Evolutionary conservation across 2,888 invertebrate genomes (phyloP).

Genomic region (Euproctis similis): DNA sequence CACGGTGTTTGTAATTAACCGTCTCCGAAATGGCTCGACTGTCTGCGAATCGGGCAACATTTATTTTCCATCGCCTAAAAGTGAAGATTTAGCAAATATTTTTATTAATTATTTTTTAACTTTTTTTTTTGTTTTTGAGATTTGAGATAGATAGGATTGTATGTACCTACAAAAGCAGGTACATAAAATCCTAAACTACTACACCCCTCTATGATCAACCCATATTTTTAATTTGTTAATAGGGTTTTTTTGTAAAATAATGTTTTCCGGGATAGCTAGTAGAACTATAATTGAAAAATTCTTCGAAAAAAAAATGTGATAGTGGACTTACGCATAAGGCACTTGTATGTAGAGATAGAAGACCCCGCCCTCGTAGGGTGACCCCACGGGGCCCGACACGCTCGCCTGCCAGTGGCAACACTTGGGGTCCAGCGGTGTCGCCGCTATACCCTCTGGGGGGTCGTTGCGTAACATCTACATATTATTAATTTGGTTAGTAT

Average conservation of each 20-base stretch:
- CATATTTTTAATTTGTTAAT: too few species aligned
- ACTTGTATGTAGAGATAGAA: slow-evolving; percentile 94
- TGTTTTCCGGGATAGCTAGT: neutral
- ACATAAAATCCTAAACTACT: neutral
- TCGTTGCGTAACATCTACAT: slow-evolving; percentile 79
- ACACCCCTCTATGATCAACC: too few species aligned
- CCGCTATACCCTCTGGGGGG: slow-evolving; percentile 90
- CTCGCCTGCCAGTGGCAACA: slow-evolving; percentile 96
- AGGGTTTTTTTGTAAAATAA: neutral
- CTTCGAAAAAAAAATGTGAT: slow-evolving; percentile 1
- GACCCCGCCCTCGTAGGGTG: slow-evolving; percentile 95
- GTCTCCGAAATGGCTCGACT: too few species aligned
- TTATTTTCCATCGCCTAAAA: too few species aligned
- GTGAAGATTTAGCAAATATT: too few species aligned
- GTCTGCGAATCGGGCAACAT: too few species aligned
- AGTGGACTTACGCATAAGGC: slow-evolving; percentile 80
- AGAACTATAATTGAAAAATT: neutral
- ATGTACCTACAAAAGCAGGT: too few species aligned
- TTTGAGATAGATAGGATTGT: too few species aligned
- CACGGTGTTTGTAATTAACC: too few species aligned
- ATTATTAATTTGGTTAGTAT: too few species aligned
- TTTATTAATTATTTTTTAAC: too few species aligned
- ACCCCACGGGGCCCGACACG: slow-evolving; percentile 92
- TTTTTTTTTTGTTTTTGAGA: too few species aligned
- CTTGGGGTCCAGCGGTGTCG: slow-evolving; percentile 85